Percentiles rank a stretch among this genome's conserved stretches.
Conservation (phyloP, 2,797 vertebrate species). For the Centropyge bicolor region DNA sequence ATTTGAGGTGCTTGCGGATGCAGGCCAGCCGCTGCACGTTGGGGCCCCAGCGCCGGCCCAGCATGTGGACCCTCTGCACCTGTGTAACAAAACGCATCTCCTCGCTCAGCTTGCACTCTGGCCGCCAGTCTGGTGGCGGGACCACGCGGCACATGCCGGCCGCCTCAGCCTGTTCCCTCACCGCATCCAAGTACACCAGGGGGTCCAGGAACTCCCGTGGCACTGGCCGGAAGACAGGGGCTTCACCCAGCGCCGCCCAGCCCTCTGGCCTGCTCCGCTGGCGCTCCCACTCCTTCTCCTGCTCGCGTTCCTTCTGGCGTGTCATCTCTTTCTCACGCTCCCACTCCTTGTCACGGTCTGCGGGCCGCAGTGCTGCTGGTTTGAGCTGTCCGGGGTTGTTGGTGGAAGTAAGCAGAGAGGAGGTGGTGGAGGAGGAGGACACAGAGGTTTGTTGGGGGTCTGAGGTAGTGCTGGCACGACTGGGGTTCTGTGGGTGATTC, state of each 20-base stretch:
- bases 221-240: constrained; percentile 90
- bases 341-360: constrained; percentile 82
- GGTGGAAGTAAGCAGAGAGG: constrained; percentile 74
- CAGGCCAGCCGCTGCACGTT: constrained; percentile 98
- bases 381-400: constrained; percentile 84
- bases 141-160: constrained; percentile 95
- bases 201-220: constrained; percentile 97
- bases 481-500: constrained; percentile 89
- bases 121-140: constrained; percentile 96
- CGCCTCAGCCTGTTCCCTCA: constrained; percentile 93
- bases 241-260: constrained; percentile 91
- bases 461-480: constrained; percentile 93
- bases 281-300: constrained; percentile 84
- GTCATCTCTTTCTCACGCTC: constrained; percentile 79
- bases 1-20: constrained; percentile 99
- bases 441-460: constrained; percentile 89
- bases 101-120: constrained; percentile 98
- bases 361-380: constrained; percentile 82
- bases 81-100: constrained; percentile 99
- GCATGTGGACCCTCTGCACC: constrained; percentile 98
- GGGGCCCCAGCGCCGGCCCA: constrained; percentile 98
- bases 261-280: constrained; percentile 88
- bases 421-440: constrained; percentile 81
- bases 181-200: constrained; percentile 94
- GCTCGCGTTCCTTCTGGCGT: constrained; percentile 86